Conservation (phyloP, 2,113 vertebrate species). For the Poecilia latipinna region DNA sequence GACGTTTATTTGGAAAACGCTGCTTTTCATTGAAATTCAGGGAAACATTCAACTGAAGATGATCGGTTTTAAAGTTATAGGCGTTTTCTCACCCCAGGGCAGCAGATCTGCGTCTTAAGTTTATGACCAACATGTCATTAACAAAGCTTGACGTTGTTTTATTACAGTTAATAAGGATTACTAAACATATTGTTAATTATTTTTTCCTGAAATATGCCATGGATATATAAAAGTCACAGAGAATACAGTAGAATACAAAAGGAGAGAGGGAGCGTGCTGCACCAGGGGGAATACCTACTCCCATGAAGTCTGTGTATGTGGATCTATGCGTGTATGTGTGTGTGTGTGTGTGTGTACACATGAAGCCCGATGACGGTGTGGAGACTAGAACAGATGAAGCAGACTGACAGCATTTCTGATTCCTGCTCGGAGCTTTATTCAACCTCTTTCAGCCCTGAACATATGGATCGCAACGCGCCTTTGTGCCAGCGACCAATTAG, state of each 20-base stretch:
- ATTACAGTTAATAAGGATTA: background rate
- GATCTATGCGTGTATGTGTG: constrained; percentile 21
- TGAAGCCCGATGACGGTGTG: constrained; percentile 6
- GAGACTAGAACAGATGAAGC: constrained; percentile 17
- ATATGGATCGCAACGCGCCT: constrained; percentile 47
- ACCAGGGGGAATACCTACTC: constrained; percentile 26
- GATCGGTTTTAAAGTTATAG: background rate
- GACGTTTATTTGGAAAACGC: background rate
- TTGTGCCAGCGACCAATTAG: constrained; percentile 14
- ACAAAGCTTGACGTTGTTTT: background rate
- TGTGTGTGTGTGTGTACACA: constrained; percentile 4
- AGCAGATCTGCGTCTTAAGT: background rate
- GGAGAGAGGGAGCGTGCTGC: constrained; percentile 5
- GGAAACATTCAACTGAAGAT: background rate
- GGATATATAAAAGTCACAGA: constrained; percentile 10
- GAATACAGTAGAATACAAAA: constrained; percentile 7
- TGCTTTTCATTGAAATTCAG: background rate
- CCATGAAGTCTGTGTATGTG: constrained; percentile 12
- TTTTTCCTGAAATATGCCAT: background rate
- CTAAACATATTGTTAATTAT: background rate
- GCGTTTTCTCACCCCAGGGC: background rate
- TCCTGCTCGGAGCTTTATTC: constrained; percentile 1
- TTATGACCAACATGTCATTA: background rate
- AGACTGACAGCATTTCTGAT: constrained; percentile 29
- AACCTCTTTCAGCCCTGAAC: constrained; percentile 24